Base-by-base conservation (phyloP, 2,888 invertebrate species). In the Beris morrisii region DNA sequence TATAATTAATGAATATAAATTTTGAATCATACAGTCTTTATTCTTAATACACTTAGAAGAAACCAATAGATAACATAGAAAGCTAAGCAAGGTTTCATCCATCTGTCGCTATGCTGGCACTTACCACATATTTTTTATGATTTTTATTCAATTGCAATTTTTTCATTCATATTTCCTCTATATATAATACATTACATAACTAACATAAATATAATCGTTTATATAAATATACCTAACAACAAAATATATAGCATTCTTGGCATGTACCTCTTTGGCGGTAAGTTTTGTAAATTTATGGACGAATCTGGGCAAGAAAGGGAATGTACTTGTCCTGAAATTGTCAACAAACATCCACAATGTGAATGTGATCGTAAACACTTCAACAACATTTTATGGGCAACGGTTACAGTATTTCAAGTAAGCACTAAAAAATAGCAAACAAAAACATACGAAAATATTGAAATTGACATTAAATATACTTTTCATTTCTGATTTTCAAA, bases 231-330 rank as follows among this genome's bases (percentile, higher is more conserved):
- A 72, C 61, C 50, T 64, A 65, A 64, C 57, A 68, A 66, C 70
- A 75, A 75, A 74, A 75, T 77, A 78, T 75, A 75, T 92, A 97
- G 97, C 90, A 94, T 95, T 86, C 92, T 97, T 88, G 97, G 97
- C 86, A 97, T 96, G 95, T 95, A 95, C 88, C 92, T 97, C 86
- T 97, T 97, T 88, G 96, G 96, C 85, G 95, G 96, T 91, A 95
- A 95, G 91, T 96, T 97, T 93, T 96, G 96, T 93, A 94, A 93
- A 89, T 92, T 89, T 88, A 87, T 89, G 85, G 93, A 94, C 85
- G 91, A 91, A 82, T 85, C 86, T 81, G 89, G 89, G 83, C 84
- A 83, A 82, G 88, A 88, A 83, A 88, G 90, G 82, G 92, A 92
- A 84, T 97, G 97, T 86, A 91, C 91, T 83, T 97, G 96, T 87